Evolutionary conservation across 2,888 invertebrate genomes (phyloP).

Genomic region (Cataglyphis rosenhaueri): DNA sequence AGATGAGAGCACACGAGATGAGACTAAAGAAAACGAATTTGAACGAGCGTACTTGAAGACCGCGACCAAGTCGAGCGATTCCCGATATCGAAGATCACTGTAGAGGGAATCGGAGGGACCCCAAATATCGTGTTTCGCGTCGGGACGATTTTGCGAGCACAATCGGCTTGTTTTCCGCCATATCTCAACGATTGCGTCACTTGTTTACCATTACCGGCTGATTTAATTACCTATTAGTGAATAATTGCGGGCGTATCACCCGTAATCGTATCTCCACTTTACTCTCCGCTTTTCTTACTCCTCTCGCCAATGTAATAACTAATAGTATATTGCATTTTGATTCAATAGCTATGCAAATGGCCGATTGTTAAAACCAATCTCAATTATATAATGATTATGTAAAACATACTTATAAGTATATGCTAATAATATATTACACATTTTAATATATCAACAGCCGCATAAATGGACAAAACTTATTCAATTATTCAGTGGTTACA

Average conservation of each 20-base stretch:
- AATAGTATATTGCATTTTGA: background rate
- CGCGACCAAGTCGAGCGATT: conserved; percentile 5
- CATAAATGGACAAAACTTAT: background rate
- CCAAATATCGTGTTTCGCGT: background rate
- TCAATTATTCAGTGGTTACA: conserved; percentile 22
- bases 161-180: conserved; percentile 28
- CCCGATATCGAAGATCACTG: conserved; percentile 27
- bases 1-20: background rate
- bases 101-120: conserved; percentile 5
- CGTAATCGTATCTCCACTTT: conserved; percentile 25
- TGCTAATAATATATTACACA: background rate
- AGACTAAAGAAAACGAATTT: conserved; percentile 20
- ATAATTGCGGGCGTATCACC: conserved; percentile 42
- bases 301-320: background rate
- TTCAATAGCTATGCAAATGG: background rate
- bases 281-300: background rate
- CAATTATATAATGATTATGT: conserved; percentile 25
- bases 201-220: conserved; percentile 55
- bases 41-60: conserved; percentile 18
- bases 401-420: background rate
- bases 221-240: conserved; percentile 63
- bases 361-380: background rate
- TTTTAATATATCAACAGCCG: background rate
- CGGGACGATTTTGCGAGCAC: conserved; percentile 6
- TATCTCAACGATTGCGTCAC: conserved; percentile 62